Base-by-base conservation (phyloP, 2,888 invertebrate species). In the Agrotis exclamationis region DNA sequence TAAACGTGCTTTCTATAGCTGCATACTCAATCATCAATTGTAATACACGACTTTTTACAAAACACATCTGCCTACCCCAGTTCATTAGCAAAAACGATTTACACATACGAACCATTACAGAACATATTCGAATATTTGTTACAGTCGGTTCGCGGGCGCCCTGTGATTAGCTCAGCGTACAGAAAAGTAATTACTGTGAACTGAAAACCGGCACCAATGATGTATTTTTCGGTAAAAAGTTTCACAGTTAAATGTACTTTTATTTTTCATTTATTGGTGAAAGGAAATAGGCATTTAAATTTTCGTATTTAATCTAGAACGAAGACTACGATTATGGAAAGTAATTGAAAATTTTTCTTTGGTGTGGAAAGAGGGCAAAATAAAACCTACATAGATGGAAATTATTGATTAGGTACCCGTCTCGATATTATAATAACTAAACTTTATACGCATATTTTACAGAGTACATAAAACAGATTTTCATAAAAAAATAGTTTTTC, bases 81-180 rank as follows among this genome's bases (percentile, higher is more conserved):
- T 58, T 48, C 60, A 74, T 76, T 57, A 71, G 4, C 13, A 48
- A 60, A 48, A 74, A 57, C 51, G 62, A 60, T 74, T 71, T 47
- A 33, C 20, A 63, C 47, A 48, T 45, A 54, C 64, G 28, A 70
- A 44, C 64, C 18, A 63, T 70, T 63, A 76, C 64, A 60, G 28
- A 58, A 57, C 54, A 71, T 63, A 58, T 81, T 59, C 60, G 28
- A 72, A 68, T 81, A 77, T 72, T 72, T 59, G 64, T 79, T 63
- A 63, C 82, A 64, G 54, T 54, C 53, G 56, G 33, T 59, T 45
- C 47, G 44, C 51, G 50, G 39, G 58, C 14, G 48, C 82, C 50
- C 82, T 77, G 73, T 77, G 79, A 79, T 79, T 79, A 73, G 82
- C 59, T 65, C 63, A 44, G 54, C 73, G 65, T 39, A 82, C 78